Percentiles rank a stretch among this genome's conserved stretches.
These are phyloP conservation scores for Phaethornis superciliosus DNA, from an alignment of 2,113 vertebrate genomes.

Conservation along the genomic window DNA sequence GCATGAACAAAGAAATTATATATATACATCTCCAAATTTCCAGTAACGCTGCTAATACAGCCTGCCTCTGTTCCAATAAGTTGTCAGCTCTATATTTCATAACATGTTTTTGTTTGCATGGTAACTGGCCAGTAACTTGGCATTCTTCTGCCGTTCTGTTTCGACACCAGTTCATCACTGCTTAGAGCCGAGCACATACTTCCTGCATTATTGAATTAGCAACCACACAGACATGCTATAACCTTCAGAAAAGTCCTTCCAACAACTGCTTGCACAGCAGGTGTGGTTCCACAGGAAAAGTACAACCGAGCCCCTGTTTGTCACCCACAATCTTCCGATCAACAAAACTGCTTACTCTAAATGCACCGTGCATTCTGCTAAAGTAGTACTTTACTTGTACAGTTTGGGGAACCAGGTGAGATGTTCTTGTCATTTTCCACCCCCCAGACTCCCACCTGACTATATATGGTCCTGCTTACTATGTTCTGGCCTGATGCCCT, in stretches of 20 bases:
- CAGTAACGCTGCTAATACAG: constrained; percentile 5
- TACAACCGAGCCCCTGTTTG: not conserved
- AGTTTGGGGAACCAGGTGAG: not conserved
- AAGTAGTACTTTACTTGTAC: not conserved
- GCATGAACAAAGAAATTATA: not conserved
- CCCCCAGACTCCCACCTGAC: not conserved
- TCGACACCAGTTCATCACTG: not conserved
- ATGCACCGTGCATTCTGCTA: not conserved
- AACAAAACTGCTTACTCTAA: not conserved
- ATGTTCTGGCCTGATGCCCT: not conserved
- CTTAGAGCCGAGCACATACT: not conserved
- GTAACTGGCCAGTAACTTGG: constrained; percentile 55
- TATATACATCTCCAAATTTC: not conserved
- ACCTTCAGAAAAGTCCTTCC: not conserved
- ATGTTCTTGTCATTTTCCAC: not conserved
- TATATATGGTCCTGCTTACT: not conserved
- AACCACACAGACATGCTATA: not conserved
- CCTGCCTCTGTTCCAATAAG: not conserved
- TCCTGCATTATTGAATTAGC: not conserved
- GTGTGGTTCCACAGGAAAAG: not conserved
- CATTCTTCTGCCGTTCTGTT: constrained; percentile 1
- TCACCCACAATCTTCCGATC: not conserved
- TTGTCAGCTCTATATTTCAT: constrained; percentile 44
- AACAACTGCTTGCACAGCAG: not conserved
- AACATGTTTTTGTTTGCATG: constrained; percentile 63